Percentiles rank a stretch among this genome's conserved stretches.
phyloP scores from a whole-genome alignment of 2,888 invertebrate genomes.

The Morinoia aosen region DNA sequence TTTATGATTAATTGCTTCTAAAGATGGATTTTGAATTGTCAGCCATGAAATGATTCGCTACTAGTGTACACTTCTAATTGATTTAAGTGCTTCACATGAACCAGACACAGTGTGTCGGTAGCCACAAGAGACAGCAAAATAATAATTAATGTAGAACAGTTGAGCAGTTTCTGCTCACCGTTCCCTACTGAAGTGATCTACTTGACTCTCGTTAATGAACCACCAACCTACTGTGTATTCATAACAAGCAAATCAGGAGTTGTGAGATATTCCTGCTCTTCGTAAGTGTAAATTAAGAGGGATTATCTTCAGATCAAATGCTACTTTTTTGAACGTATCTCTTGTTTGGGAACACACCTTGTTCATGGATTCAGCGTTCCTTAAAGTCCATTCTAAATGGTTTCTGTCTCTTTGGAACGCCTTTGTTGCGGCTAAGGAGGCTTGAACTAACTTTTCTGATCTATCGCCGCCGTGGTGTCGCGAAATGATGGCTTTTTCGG shows the following conservation, averaged over 20 bases:
- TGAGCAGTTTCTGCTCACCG: neutral
- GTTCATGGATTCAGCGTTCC: neutral
- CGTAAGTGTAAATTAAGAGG: neutral
- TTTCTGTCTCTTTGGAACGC: neutral
- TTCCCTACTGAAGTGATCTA: neutral
- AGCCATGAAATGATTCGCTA: too few relatives aligned
- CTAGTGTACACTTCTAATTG: too few relatives aligned
- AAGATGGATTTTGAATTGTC: neutral
- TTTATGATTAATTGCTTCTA: neutral
- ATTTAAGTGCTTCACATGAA: too few relatives aligned
- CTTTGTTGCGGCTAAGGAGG: neutral
- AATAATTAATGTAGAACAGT: neutral
- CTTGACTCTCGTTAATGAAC: too few relatives aligned
- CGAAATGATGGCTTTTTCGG: too few relatives aligned
- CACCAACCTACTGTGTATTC: neutral
- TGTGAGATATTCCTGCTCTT: neutral
- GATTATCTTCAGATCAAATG: neutral
- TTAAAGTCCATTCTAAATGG: neutral
- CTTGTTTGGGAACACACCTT: neutral
- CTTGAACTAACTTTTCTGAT: neutral
- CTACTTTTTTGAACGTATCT: neutral
- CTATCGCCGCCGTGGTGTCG: too few relatives aligned
- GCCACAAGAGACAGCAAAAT: neutral
- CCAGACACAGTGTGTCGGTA: too few relatives aligned
- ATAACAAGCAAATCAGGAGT: neutral